Conservation (phyloP, 2,888 invertebrate species). For the Ophioninae sp. region DNA sequence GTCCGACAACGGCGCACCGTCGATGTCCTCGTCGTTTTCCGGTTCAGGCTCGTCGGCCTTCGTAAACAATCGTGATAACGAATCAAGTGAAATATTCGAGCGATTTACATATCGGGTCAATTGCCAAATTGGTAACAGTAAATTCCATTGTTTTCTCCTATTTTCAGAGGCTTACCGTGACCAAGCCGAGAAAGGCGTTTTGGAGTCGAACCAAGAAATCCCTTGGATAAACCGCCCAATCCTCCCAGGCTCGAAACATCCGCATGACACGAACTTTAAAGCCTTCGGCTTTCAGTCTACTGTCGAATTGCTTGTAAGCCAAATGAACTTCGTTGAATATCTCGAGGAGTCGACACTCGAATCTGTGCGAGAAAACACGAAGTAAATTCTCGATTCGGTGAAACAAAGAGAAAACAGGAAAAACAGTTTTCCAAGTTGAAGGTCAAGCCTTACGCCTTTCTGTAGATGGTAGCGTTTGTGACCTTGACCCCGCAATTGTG, state of each 20-base stretch:
- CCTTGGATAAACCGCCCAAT: constrained; percentile 97
- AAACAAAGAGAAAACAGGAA: neutral
- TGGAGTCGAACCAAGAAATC: constrained; percentile 94
- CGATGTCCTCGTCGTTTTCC: constrained; percentile 86
- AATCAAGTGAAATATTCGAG: neutral
- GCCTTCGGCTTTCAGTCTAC: constrained; percentile 96
- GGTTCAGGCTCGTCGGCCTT: constrained; percentile 76
- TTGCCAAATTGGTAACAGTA: no score
- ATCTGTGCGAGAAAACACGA: constrained; percentile 81
- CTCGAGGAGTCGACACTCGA: constrained; percentile 90
- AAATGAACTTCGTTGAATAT: constrained; percentile 90
- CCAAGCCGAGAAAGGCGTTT: constrained; percentile 94
- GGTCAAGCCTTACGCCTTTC: constrained; percentile 87
- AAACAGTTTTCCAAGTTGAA: neutral
- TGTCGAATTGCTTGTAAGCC: constrained; percentile 89
- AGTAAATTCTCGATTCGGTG: neutral
- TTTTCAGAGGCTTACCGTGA: constrained; percentile 69
- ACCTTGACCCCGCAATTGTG: constrained; percentile 98
- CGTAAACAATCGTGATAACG: neutral
- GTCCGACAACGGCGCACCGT: constrained; percentile 85
- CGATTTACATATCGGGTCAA: neutral
- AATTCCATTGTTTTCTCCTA: no score
- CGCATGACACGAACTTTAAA: constrained; percentile 95
- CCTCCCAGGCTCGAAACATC: constrained; percentile 98
- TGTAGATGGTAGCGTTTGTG: constrained; percentile 96